phyloP scores from a whole-genome alignment of 2,888 invertebrate genomes.

The Phengaris arion region DNA sequence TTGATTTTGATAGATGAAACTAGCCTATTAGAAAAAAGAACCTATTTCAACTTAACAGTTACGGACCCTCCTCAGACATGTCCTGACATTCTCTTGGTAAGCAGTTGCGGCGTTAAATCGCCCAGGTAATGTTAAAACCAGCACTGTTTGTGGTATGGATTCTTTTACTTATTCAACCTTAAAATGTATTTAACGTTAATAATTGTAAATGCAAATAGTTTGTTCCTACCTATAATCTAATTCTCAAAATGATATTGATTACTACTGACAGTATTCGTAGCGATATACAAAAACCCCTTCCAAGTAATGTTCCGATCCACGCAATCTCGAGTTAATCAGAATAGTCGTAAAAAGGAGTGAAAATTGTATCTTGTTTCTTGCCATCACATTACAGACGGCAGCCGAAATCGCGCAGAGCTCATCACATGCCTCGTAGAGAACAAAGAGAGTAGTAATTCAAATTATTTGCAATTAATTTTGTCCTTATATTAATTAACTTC shows the following conservation, averaged over 20 bases:
- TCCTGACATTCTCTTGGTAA: too few species aligned
- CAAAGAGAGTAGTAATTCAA: neutral
- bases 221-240: too few species aligned
- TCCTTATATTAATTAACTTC: neutral
- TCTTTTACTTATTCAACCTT: too few species aligned
- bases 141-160: too few species aligned
- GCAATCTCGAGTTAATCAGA: slow-evolving; percentile 16
- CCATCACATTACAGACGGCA: neutral
- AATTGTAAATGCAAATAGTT: too few species aligned
- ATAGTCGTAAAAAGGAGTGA: neutral
- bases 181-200: too few species aligned
- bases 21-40: too few species aligned
- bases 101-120: too few species aligned
- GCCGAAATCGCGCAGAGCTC: neutral
- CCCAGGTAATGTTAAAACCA: too few species aligned
- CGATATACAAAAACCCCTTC: neutral
- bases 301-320: neutral
- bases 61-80: too few species aligned
- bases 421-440: neutral
- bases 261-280: neutral
- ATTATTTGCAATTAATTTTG: neutral
- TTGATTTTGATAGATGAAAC: too few species aligned
- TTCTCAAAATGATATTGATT: neutral
- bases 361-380: neutral
- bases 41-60: too few species aligned